These are phyloP conservation scores for Eustalomyia histrio DNA, from an alignment of 2,888 invertebrate species.

Conservation along the genomic window DNA sequence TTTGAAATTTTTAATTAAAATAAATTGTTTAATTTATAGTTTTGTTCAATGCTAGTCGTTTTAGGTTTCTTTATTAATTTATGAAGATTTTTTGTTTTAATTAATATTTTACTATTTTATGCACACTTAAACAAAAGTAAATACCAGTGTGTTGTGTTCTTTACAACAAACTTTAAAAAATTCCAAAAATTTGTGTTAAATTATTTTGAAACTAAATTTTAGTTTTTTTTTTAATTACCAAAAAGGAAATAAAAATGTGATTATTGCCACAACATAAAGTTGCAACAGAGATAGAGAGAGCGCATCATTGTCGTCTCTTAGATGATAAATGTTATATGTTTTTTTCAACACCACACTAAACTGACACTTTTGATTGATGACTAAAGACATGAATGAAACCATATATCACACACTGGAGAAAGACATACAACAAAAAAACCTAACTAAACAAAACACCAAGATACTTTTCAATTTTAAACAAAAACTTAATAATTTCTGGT, in stretches of 20 bases:
- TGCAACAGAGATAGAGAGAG: background rate
- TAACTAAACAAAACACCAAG: constrained; percentile 15
- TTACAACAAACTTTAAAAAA: background rate
- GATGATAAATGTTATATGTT: constrained; percentile 48
- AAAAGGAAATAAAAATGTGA: constrained; percentile 15
- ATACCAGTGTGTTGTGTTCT: no score
- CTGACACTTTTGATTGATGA: constrained; percentile 64
- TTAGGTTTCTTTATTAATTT: constrained; percentile 34
- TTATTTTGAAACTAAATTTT: background rate
- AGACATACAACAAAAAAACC: background rate
- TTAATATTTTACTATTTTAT: constrained; percentile 15
- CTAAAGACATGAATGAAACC: constrained; percentile 55
- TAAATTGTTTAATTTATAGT: constrained; percentile 26
- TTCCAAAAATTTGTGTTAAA: background rate
- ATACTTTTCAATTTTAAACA: constrained; percentile 23
- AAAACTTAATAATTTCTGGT: constrained; percentile 33
- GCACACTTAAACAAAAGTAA: no score
- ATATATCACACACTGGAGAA: constrained; percentile 43
- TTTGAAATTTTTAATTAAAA: background rate
- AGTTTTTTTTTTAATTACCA: background rate
- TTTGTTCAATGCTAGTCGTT: constrained; percentile 4
- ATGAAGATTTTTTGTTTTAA: constrained; percentile 54
- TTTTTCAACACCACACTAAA: constrained; percentile 51
- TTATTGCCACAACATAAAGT: background rate
- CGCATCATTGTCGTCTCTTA: constrained; percentile 3